Percentiles rank a stretch among this genome's conserved stretches.
phyloP scores from a whole-genome alignment of 1,140 invertebrate species.

The Trypoxylus dichotomus region DNA sequence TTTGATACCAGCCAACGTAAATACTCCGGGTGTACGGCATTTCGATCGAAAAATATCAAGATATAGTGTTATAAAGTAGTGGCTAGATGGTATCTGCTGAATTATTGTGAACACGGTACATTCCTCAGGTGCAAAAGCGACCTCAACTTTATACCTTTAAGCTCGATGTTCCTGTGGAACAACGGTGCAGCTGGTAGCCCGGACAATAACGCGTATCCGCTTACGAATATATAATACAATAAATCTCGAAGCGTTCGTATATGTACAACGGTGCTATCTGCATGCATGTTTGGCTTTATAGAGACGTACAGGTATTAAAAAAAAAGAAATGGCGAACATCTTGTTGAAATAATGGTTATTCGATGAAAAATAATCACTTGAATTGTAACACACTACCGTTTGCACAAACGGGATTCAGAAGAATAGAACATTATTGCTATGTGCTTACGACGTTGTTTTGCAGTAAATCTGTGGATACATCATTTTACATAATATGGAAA shows the following conservation, averaged over 20 bases:
- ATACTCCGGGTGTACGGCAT: conserved; percentile 15
- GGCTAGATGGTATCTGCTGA: conserved; percentile 25
- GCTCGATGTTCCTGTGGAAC: conserved; percentile 17
- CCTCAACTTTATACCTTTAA: conserved; percentile 17
- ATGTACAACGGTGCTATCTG: not conserved
- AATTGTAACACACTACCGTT: not conserved
- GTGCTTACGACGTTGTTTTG: not conserved
- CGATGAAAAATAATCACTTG: conserved; percentile 3
- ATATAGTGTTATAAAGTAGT: conserved; percentile 27
- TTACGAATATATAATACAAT: conserved; percentile 20
- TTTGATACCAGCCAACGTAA: not conserved
- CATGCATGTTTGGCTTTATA: conserved; percentile 9
- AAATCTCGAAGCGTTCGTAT: conserved; percentile 9
- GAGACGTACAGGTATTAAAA: not conserved
- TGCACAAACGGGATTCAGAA: too few relatives aligned
- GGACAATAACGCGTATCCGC: conserved; percentile 22
- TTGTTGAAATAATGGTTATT: conserved; percentile 27
- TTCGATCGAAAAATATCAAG: conserved; percentile 29
- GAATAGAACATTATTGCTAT: not conserved
- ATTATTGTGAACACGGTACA: conserved; percentile 27
- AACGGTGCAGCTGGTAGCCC: conserved; percentile 28
- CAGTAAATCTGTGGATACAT: not conserved
- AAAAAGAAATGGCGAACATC: not conserved
- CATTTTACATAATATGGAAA: not conserved
- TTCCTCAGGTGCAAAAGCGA: conserved; percentile 28